Evolutionary conservation across 2,113 vertebrate genomes (phyloP).

Genomic region (Pomatostomus ruficeps): DNA sequence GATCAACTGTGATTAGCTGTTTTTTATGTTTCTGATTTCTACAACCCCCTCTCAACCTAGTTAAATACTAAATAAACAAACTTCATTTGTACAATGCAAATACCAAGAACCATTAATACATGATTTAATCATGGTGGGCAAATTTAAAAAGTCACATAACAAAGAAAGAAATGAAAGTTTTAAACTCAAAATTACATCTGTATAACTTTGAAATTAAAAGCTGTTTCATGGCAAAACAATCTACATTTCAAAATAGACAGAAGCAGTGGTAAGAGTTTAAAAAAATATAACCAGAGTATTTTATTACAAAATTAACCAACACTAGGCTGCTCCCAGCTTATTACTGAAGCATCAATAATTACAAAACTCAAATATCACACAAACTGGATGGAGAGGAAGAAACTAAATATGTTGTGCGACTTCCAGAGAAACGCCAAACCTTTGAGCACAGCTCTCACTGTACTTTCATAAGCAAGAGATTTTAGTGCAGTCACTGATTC

Average conservation of each 20-base stretch:
- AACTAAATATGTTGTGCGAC: not conserved
- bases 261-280: not conserved
- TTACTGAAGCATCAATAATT: not conserved
- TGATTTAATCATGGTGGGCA: not conserved
- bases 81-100: not conserved
- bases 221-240: not conserved
- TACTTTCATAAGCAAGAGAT: not conserved
- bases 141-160: not conserved
- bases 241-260: not conserved
- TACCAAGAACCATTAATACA: not conserved
- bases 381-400: not conserved
- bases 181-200: not conserved
- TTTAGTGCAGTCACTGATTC: not conserved
- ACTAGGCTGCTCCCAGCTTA: not conserved
- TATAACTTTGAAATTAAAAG: not conserved
- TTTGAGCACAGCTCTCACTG: not conserved
- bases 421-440: not conserved
- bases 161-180: not conserved
- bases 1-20: not conserved
- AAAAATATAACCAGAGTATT: not conserved
- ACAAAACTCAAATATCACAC: not conserved
- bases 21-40: not conserved
- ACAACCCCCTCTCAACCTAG: not conserved
- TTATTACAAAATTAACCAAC: not conserved
- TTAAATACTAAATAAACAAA: not conserved